These are phyloP conservation scores for Aleiodes alternator DNA, from an alignment of 2,888 invertebrate genomes.

Conservation along the genomic window DNA sequence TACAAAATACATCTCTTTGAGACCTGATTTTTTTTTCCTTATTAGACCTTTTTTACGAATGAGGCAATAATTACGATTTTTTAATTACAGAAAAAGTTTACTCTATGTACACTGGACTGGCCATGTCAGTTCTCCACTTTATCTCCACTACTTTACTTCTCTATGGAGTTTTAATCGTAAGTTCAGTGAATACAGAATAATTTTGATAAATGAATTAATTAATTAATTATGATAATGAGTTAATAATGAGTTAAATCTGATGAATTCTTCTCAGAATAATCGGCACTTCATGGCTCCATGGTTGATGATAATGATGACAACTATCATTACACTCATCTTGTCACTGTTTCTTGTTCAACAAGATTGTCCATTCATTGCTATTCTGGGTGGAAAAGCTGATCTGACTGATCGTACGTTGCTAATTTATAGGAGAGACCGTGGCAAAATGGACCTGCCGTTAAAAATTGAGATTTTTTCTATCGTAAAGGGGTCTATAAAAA, in stretches of 20 bases:
- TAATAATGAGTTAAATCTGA: no score
- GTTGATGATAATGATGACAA: constrained; percentile 73
- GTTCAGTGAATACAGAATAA: constrained; percentile 28
- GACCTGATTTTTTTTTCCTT: no score
- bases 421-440: no score
- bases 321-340: constrained; percentile 70
- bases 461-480: background rate
- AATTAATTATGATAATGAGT: no score
- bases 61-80: constrained; percentile 23
- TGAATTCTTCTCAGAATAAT: constrained; percentile 66
- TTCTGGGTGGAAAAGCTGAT: constrained; percentile 66
- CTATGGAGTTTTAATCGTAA: constrained; percentile 75
- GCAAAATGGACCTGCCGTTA: no score
- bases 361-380: constrained; percentile 68
- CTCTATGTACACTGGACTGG: constrained; percentile 72
- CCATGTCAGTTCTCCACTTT: constrained; percentile 73
- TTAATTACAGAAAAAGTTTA: constrained; percentile 72
- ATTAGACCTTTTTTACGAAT: background rate
- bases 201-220: background rate
- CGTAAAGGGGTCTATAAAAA: background rate
- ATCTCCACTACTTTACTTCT: constrained; percentile 73
- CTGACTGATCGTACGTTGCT: constrained; percentile 63
- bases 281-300: constrained; percentile 75
- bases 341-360: constrained; percentile 70
- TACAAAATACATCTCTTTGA: no score